Conservation (phyloP, 2,888 invertebrate species). For the Brachyptera risi region DNA sequence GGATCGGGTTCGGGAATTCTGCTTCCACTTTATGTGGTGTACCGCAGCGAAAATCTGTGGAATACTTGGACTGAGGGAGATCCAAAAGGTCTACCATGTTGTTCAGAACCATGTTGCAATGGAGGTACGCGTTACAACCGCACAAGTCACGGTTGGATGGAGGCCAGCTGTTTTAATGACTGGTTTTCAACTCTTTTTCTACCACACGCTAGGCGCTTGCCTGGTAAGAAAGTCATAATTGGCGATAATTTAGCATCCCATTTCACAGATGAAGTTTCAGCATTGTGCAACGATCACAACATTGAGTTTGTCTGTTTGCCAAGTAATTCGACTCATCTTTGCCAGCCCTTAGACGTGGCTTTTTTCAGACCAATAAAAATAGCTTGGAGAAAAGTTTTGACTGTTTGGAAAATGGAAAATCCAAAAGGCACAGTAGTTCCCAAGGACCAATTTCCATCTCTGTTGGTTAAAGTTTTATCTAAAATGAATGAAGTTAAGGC, state of each 20-base stretch:
- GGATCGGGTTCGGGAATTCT: conserved; percentile 37
- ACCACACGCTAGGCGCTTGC: conserved; percentile 1
- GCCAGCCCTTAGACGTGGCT: conserved; percentile 33
- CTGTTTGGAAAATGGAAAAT: conserved; percentile 28
- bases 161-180: conserved; percentile 37
- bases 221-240: conserved; percentile 36
- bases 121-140: conserved; percentile 33
- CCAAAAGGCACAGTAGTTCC: conserved; percentile 19
- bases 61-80: conserved; percentile 32
- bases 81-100: conserved; percentile 11
- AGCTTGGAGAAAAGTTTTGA: conserved; percentile 29
- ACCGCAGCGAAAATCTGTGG: conserved; percentile 31
- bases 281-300: conserved; percentile 39
- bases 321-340: conserved; percentile 34
- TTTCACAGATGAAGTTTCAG: conserved; percentile 35
- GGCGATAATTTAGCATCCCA: conserved; percentile 40
- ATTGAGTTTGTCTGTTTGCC: conserved; percentile 41
- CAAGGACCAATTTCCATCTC: conserved; percentile 10
- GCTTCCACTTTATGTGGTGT: conserved; percentile 36
- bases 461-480: neutral
- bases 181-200: conserved; percentile 37
- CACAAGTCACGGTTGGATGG: conserved; percentile 40
- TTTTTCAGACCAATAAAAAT: conserved; percentile 33
- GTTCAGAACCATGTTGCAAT: neutral
- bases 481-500: neutral